phyloP scores from a whole-genome alignment of 92 coral and sea anemone species.

The Paragorgia papillata region DNA sequence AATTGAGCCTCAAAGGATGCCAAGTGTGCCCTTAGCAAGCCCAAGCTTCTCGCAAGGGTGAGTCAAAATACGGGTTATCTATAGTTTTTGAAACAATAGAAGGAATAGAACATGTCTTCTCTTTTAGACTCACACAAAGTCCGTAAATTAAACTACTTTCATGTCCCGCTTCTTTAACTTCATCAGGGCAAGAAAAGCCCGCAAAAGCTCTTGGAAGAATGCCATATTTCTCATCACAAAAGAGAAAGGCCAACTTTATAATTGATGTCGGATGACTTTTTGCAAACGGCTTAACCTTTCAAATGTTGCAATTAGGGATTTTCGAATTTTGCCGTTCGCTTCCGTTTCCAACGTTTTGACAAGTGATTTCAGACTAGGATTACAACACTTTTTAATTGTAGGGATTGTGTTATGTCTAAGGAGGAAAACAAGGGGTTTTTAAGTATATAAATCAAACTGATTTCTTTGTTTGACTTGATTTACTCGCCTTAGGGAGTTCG shows the following conservation, averaged over 20 bases:
- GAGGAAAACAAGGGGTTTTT: not conserved
- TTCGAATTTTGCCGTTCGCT: too few relatives aligned
- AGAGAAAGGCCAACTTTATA: too few relatives aligned
- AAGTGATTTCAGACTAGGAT: too few relatives aligned
- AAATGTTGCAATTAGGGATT: too few relatives aligned
- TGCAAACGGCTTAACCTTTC: too few relatives aligned
- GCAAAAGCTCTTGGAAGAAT: not conserved
- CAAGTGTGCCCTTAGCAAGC: conserved; percentile 97
- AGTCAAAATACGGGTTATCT: conserved; percentile 70
- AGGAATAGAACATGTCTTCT: too few relatives aligned
- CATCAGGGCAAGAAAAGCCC: too few relatives aligned
- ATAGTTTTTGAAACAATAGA: conserved; percentile 6
- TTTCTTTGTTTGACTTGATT: not conserved
- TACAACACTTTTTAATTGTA: not conserved
- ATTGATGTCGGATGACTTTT: too few relatives aligned
- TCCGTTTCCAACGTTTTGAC: too few relatives aligned
- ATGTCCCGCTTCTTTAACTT: not conserved
- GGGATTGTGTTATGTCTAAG: not conserved
- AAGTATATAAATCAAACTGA: not conserved
- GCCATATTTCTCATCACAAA: not conserved
- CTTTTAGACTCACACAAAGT: too few relatives aligned
- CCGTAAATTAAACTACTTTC: too few relatives aligned
- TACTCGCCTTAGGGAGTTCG: too few relatives aligned
- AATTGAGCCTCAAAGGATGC: conserved; percentile 76
- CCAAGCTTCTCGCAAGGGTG: conserved; percentile 99